Conservation (phyloP, 2,888 invertebrate genomes). For the Drosophila emarginata region DNA sequence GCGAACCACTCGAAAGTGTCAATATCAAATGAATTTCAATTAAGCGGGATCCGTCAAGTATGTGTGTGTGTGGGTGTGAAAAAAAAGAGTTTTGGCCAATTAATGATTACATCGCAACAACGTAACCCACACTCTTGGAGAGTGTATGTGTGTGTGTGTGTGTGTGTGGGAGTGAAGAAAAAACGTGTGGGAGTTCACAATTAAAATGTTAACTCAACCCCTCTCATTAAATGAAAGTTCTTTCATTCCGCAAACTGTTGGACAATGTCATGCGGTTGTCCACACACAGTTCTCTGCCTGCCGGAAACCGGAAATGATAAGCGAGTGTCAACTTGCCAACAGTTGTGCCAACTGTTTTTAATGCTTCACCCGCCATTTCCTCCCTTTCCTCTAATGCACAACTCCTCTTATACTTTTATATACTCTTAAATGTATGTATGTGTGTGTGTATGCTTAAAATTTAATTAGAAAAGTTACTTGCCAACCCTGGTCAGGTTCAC, state of each 20-base stretch:
- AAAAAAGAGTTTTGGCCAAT: slow-evolving; percentile 46
- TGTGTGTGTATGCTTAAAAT: slow-evolving; percentile 39
- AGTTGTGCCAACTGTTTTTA: slow-evolving; percentile 40
- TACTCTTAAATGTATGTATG: not conserved
- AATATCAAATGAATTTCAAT: slow-evolving; percentile 70
- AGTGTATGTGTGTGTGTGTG: not conserved
- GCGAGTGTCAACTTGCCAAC: slow-evolving; percentile 65
- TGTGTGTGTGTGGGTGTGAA: slow-evolving; percentile 26
- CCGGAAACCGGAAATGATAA: slow-evolving; percentile 69
- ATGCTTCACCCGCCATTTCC: slow-evolving; percentile 8
- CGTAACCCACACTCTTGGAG: slow-evolving; percentile 21
- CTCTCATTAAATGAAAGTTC: slow-evolving; percentile 22
- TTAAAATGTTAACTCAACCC: slow-evolving; percentile 47
- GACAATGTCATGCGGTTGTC: slow-evolving; percentile 51
- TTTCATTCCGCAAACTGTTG: slow-evolving; percentile 12
- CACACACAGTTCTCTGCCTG: slow-evolving; percentile 29
- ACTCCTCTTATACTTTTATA: not conserved
- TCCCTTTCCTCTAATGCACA: not conserved
- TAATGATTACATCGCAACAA: slow-evolving; percentile 43
- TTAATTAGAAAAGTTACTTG: slow-evolving; percentile 62
- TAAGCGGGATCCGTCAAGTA: slow-evolving; percentile 59
- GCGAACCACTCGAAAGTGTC: slow-evolving; percentile 58
- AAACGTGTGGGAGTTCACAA: slow-evolving; percentile 53
- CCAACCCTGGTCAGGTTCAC: slow-evolving; percentile 34
- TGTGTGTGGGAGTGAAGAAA: not conserved